Evolutionary conservation across 2,888 invertebrate species (phyloP).

Genomic region (Napeogenes inachia): DNA sequence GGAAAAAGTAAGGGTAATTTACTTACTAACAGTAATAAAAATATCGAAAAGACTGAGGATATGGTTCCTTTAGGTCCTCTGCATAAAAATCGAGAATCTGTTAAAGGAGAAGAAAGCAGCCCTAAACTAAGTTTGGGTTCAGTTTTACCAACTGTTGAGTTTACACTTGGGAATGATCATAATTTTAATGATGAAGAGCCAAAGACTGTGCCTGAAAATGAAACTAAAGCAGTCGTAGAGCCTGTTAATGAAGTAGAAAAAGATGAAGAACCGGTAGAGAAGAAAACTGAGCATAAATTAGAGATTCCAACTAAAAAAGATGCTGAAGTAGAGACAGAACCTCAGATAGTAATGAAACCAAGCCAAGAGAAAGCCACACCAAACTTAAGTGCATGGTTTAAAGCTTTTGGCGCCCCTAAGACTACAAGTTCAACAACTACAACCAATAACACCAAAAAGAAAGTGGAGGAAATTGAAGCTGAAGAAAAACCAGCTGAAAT

Average conservation of each 20-base stretch:
- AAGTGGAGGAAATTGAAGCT: conserved; percentile 73
- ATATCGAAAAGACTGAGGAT: conserved; percentile 78
- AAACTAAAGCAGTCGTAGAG: conserved; percentile 41
- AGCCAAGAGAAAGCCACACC: conserved; percentile 86
- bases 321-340: conserved; percentile 65
- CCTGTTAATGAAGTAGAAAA: conserved; percentile 25
- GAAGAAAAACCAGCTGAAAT: conserved; percentile 62
- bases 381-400: conserved; percentile 94
- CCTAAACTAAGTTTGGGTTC: conserved; percentile 91
- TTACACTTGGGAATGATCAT: conserved; percentile 81
- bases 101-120: conserved; percentile 81
- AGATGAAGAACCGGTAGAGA: conserved; percentile 40
- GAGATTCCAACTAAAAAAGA: conserved; percentile 54
- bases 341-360: conserved; percentile 51
- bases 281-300: conserved; percentile 42
- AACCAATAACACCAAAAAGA: conserved; percentile 75
- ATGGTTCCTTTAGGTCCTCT: conserved; percentile 70
- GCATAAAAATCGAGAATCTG: conserved; percentile 78
- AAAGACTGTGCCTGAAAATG: conserved; percentile 32
- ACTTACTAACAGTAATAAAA: conserved; percentile 80
- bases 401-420: conserved; percentile 93
- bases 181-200: conserved; percentile 70
- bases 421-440: conserved; percentile 73
- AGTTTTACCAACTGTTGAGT: conserved; percentile 85
- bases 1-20: conserved; percentile 93